Conservation (phyloP, 2,797 vertebrate genomes). For the Acanthurus lineatus region DNA sequence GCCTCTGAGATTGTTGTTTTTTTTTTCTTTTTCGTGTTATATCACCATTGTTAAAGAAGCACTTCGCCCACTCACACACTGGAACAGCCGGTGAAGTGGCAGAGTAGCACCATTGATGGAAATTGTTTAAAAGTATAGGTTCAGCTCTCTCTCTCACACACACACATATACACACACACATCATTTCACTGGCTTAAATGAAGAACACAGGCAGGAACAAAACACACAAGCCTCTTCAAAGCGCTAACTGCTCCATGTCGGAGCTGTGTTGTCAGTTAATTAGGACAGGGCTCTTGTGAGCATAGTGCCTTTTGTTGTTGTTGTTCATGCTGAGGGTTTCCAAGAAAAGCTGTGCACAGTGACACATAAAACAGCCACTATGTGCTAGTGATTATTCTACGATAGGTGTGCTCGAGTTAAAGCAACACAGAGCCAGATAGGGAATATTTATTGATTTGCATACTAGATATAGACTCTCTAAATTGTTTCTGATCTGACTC, state of each 20-base stretch:
- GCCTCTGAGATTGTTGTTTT: neutral
- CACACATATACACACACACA: neutral
- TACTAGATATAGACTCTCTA: neutral
- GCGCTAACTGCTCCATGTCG: constrained; percentile 2
- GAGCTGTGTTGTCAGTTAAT: constrained; percentile 44
- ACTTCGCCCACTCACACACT: constrained; percentile 41
- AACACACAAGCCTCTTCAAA: constrained; percentile 33
- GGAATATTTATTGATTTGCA: neutral
- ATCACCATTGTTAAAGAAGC: constrained; percentile 39
- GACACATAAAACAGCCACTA: constrained; percentile 16
- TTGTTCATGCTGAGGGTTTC: constrained; percentile 34
- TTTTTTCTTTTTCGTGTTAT: constrained; percentile 6
- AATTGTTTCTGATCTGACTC: neutral
- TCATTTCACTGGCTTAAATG: constrained; percentile 7
- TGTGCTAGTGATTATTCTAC: constrained; percentile 3
- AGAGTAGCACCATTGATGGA: constrained; percentile 52
- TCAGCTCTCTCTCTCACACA: constrained; percentile 3
- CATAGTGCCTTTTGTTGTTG: constrained; percentile 40
- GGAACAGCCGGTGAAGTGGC: constrained; percentile 32
- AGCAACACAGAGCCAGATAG: neutral
- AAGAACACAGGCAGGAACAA: constrained; percentile 37
- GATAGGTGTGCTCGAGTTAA: neutral
- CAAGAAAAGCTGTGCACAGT: constrained; percentile 19
- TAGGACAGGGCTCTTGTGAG: constrained; percentile 26
- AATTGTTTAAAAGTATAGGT: constrained; percentile 43